A percentile compares a stretch with the other conserved stretches of the same genome.
phyloP scores from a whole-genome alignment of 2,888 invertebrate species.

The Pollenia angustigena region DNA sequence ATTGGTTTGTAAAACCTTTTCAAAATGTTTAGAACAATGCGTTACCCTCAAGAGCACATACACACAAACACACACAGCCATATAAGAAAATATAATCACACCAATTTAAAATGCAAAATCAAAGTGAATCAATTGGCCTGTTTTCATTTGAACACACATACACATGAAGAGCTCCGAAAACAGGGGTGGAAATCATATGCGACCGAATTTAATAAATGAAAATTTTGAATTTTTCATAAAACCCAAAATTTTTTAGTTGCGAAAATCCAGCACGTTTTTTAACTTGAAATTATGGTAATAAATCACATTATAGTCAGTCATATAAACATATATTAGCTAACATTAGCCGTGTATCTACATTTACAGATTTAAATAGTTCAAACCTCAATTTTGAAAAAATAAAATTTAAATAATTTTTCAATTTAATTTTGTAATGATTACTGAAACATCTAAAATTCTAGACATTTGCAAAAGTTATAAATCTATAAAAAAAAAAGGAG shows the following conservation, averaged over 20 bases:
- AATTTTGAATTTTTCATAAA: slow-evolving; percentile 18
- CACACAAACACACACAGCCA: not conserved
- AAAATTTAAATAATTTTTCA: slow-evolving; percentile 70
- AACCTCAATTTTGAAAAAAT: slow-evolving; percentile 24
- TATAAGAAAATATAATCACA: slow-evolving; percentile 58
- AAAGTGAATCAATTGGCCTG: slow-evolving; percentile 81
- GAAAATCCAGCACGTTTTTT: slow-evolving; percentile 77
- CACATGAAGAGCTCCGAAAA: slow-evolving; percentile 39
- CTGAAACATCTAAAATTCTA: slow-evolving; percentile 76
- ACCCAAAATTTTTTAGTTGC: slow-evolving; percentile 52
- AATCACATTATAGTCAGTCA: slow-evolving; percentile 78
- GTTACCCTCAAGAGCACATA: slow-evolving; percentile 53
- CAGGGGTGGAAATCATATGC: slow-evolving; percentile 66
- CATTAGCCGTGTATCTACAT: not conserved
- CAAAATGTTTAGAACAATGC: slow-evolving; percentile 33
- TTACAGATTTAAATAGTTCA: not conserved
- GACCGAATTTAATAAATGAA: not conserved
- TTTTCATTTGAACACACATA: not conserved
- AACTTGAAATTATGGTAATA: slow-evolving; percentile 78
- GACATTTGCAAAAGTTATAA: slow-evolving; percentile 56
- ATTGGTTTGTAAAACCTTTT: slow-evolving; percentile 61
- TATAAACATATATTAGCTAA: slow-evolving; percentile 49
- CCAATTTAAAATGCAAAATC: slow-evolving; percentile 81
- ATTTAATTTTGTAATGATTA: slow-evolving; percentile 45
- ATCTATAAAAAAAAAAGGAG: not conserved